Percentiles rank a stretch among this genome's conserved stretches.
Evolutionary conservation across 2,113 vertebrate species (phyloP).

Genomic region (Bubo bubo): DNA sequence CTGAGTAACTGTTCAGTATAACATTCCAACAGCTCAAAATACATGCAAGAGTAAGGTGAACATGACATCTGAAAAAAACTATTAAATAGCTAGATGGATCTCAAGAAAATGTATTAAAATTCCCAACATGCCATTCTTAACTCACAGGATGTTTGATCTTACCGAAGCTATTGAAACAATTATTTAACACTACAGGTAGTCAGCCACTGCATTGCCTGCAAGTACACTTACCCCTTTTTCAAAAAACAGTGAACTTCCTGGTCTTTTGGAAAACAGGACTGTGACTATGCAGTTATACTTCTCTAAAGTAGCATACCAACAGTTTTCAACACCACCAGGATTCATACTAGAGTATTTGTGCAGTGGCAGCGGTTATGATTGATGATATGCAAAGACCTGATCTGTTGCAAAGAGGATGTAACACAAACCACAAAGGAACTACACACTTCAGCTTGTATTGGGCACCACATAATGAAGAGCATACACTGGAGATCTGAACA

Average conservation of each 20-base stretch:
- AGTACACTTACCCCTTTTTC: background rate
- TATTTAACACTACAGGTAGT: background rate
- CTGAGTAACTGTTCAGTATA: background rate
- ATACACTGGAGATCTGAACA: constrained; percentile 3
- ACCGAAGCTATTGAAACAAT: background rate
- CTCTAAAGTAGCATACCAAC: constrained; percentile 54
- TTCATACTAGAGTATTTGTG: constrained; percentile 15
- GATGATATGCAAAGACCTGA: constrained; percentile 46
- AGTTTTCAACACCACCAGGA: constrained; percentile 9
- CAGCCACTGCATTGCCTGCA: background rate
- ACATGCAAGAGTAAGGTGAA: background rate
- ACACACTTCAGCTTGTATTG: constrained; percentile 28
- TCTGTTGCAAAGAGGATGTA: constrained; percentile 70
- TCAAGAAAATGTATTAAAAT: background rate
- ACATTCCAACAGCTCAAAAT: background rate
- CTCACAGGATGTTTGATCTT: background rate
- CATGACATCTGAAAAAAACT: rapidly evolving
- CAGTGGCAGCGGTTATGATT: constrained; percentile 61
- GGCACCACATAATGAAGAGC: constrained; percentile 18
- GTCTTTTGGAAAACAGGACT: constrained; percentile 14
- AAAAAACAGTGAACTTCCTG: constrained; percentile 35
- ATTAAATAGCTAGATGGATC: background rate
- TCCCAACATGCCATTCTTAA: background rate
- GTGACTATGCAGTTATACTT: constrained; percentile 44
- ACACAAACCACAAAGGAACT: constrained; percentile 72